Conservation (phyloP, 92 coral and sea anemone species). For the Blastomussa wellsi region DNA sequence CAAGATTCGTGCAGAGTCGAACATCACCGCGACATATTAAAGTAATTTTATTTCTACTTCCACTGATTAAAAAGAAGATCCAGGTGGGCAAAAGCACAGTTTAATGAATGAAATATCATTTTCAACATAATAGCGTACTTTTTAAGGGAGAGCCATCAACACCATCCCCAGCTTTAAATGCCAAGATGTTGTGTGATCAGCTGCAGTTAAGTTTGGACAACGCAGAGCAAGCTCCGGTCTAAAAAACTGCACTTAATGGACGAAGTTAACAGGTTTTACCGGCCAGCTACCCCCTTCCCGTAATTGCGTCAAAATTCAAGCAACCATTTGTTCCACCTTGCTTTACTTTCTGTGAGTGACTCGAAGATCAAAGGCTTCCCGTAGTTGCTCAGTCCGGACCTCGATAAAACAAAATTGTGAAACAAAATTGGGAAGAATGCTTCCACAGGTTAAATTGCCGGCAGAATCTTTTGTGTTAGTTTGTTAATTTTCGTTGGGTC, state of each 20-base stretch:
- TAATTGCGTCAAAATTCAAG: neutral
- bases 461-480: neutral
- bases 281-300: neutral
- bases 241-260: neutral
- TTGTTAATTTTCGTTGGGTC: neutral
- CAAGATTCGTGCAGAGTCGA: neutral
- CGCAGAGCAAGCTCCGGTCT: neutral
- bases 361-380: neutral
- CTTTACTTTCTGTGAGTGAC: neutral
- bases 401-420: neutral
- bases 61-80: neutral
- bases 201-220: too few relatives aligned
- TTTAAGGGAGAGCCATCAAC: neutral
- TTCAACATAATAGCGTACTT: neutral
- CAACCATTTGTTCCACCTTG: too few relatives aligned
- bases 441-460: neutral
- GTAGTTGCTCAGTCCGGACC: neutral
- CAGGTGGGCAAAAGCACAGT: neutral
- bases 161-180: neutral
- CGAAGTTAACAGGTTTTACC: neutral
- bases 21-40: neutral
- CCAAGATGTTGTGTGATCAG: too few relatives aligned
- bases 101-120: neutral
- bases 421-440: neutral
- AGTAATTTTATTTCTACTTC: neutral